Evolutionary conservation across 2,888 invertebrate species (phyloP).

Genomic region (Diloba caeruleocephala): DNA sequence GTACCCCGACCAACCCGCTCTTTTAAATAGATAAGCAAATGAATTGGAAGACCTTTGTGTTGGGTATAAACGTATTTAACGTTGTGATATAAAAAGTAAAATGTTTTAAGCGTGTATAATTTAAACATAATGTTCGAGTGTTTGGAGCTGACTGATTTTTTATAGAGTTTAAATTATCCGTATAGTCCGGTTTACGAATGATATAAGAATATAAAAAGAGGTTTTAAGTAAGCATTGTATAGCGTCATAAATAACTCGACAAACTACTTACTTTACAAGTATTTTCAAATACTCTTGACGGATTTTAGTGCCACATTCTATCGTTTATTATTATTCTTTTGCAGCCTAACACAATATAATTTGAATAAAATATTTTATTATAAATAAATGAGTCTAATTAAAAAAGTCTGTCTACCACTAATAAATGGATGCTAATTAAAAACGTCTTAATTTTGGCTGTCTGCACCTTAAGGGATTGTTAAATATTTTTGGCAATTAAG

Average conservation of each 20-base stretch:
- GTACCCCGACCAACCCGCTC: constrained; percentile 75
- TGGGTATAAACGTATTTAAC: constrained; percentile 69
- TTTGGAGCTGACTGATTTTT: constrained; percentile 52
- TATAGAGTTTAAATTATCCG: constrained; percentile 48
- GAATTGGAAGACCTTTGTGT: constrained; percentile 86
- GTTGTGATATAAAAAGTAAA: constrained; percentile 63
- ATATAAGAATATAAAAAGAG: constrained; percentile 23
- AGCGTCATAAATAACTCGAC: no score
- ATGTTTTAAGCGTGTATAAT: constrained; percentile 60
- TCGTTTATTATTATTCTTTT: constrained; percentile 1
- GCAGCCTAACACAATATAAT: background rate
- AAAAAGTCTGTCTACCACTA: constrained; percentile 40
- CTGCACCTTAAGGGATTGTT: constrained; percentile 71
- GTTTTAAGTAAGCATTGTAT: background rate
- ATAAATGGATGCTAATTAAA: constrained; percentile 76
- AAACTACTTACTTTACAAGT: background rate
- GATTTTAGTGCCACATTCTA: constrained; percentile 7
- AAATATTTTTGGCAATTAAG: constrained; percentile 83
- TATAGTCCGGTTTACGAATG: constrained; percentile 22
- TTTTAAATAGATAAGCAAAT: constrained; percentile 87
- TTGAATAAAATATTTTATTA: constrained; percentile 26
- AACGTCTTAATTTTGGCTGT: constrained; percentile 67
- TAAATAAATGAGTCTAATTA: constrained; percentile 47
- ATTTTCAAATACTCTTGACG: constrained; percentile 7
- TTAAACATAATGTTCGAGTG: constrained; percentile 53